phyloP scores from a whole-genome alignment of 2,797 vertebrate genomes.

The Scolopax rusticola region DNA sequence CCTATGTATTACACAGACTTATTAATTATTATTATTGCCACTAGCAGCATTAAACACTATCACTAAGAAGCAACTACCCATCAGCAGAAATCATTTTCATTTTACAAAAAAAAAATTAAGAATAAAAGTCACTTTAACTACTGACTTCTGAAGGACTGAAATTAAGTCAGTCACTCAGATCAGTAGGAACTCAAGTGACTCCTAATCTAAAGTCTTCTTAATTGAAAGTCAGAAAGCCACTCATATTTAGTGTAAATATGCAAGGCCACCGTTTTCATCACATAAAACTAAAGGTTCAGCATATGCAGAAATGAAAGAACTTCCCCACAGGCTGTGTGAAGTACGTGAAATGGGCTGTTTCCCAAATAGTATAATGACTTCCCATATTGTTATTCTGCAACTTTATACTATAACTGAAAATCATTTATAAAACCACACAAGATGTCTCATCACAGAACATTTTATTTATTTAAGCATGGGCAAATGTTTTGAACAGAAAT shows the following conservation, averaged over 20 bases:
- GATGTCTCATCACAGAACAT: not conserved
- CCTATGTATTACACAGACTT: not conserved
- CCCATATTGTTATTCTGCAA: not conserved
- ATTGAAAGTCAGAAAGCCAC: not conserved
- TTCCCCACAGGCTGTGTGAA: not conserved
- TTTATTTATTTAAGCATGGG: not conserved
- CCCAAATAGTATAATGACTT: not conserved
- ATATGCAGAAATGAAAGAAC: not conserved
- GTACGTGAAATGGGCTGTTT: not conserved
- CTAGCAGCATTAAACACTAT: not conserved
- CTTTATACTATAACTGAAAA: not conserved
- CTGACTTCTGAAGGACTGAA: not conserved
- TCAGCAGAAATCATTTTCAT: not conserved
- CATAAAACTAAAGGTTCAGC: not conserved
- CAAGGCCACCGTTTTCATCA: not conserved
- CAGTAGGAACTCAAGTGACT: not conserved
- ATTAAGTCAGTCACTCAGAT: not conserved
- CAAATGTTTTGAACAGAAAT: not conserved
- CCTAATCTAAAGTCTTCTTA: not conserved
- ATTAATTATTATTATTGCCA: not conserved
- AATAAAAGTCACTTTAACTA: not conserved
- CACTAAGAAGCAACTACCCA: not conserved
- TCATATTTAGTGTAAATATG: not conserved
- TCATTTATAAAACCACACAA: not conserved
- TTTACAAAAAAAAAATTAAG: not conserved